A percentile compares a stretch with the other conserved stretches of the same genome.
phyloP scores from a whole-genome alignment of 2,113 vertebrate genomes.

The Dolichallabes microphthalmus region DNA sequence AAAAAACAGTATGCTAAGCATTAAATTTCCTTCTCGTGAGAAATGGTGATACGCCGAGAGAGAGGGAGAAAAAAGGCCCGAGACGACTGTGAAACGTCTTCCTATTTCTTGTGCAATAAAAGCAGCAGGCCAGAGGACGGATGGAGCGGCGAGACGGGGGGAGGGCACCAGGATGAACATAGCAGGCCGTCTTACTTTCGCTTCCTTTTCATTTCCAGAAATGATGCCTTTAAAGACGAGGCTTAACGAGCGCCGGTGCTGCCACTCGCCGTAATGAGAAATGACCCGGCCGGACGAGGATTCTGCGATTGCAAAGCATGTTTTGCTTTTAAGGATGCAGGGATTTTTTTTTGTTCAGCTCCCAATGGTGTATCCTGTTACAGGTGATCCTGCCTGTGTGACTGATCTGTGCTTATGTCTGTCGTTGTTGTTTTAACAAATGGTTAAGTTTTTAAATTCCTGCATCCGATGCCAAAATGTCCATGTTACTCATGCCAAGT shows the following conservation, averaged over 20 bases:
- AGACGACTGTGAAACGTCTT: conserved; percentile 41
- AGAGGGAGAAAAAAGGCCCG: background rate
- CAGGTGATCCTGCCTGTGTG: conserved; percentile 22
- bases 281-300: conserved; percentile 25
- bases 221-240: conserved; percentile 40
- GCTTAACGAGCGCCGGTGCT: conserved; percentile 35
- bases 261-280: conserved; percentile 44
- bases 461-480: background rate
- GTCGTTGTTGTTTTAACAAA: background rate
- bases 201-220: conserved; percentile 45
- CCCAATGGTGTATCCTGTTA: background rate
- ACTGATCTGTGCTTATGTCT: conserved; percentile 25
- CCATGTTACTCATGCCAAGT: too few species aligned
- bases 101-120: conserved; percentile 10
- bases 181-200: conserved; percentile 32
- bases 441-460: background rate
- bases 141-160: background rate
- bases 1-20: background rate
- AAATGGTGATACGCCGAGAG: conserved; percentile 15
- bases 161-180: background rate
- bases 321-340: background rate
- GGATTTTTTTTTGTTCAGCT: conserved; percentile 6
- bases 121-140: conserved; percentile 35
- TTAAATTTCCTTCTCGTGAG: conserved; percentile 33
- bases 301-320: conserved; percentile 7